Evolutionary conservation across 2,797 vertebrate species (phyloP).

Genomic region (Tokudaia tokunoshimensis): DNA sequence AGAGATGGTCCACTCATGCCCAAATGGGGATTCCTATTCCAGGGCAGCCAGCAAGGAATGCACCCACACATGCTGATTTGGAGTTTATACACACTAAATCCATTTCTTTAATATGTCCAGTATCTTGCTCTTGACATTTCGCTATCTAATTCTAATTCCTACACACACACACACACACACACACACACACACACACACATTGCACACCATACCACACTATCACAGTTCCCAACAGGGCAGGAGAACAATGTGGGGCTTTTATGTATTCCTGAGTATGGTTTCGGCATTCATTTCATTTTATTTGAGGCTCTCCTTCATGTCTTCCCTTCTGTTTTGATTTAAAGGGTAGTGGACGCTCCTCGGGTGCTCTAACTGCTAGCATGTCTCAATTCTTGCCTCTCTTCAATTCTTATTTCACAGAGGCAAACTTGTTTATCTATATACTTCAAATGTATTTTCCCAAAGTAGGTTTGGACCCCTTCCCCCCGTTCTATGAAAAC

Average conservation of each 20-base stretch:
- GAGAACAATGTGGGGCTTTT: constrained; percentile 55
- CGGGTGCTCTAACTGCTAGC: constrained; percentile 1
- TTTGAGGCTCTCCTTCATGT: constrained; percentile 37
- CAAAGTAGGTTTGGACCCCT: neutral
- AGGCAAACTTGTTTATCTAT: constrained; percentile 18
- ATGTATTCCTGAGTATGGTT: constrained; percentile 48
- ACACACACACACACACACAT: neutral
- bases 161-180: neutral
- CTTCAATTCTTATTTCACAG: neutral
- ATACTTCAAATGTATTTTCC: constrained; percentile 46
- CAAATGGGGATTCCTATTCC: constrained; percentile 78
- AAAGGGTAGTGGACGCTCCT: constrained; percentile 59
- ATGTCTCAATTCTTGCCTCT: constrained; percentile 35
- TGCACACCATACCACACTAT: neutral
- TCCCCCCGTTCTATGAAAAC: neutral
- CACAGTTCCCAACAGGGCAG: constrained; percentile 26
- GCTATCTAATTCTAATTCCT: constrained; percentile 38
- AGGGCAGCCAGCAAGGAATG: constrained; percentile 81
- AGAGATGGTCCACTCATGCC: constrained; percentile 83
- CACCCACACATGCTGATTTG: constrained; percentile 75
- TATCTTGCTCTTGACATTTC: constrained; percentile 34
- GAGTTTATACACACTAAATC: constrained; percentile 71
- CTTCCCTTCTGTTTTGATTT: constrained; percentile 56
- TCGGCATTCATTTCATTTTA: constrained; percentile 62
- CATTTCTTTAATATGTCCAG: constrained; percentile 20